Conservation (phyloP, 1,140 invertebrate genomes). For the Zophobas atratus region DNA sequence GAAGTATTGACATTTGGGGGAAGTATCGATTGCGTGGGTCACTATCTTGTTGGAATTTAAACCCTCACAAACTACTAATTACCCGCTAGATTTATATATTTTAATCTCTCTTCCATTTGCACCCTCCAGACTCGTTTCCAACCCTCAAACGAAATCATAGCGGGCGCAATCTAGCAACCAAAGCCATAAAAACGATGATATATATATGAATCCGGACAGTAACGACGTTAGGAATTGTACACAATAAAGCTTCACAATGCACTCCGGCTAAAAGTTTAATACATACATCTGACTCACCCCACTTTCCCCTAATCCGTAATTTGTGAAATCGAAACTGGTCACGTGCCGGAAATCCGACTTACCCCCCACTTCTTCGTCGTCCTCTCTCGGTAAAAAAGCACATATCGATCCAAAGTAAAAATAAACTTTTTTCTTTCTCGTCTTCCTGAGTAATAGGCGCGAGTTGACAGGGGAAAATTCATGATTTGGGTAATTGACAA, state of each 20-base stretch:
- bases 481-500: background rate
- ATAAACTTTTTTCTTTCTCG: background rate
- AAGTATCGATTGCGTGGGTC: too few relatives aligned
- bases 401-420: slow-evolving; percentile 2
- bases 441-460: background rate
- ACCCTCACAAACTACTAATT: too few relatives aligned
- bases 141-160: background rate
- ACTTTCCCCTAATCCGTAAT: slow-evolving; percentile 17
- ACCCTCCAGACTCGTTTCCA: background rate
- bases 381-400: background rate
- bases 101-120: background rate
- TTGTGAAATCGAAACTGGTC: slow-evolving; percentile 26
- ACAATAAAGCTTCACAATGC: slow-evolving; percentile 12
- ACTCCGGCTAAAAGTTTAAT: slow-evolving; percentile 19
- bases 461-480: too few relatives aligned
- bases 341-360: slow-evolving; percentile 25
- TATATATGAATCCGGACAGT: background rate
- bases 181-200: slow-evolving; percentile 24
- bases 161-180: background rate
- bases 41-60: too few relatives aligned
- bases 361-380: background rate
- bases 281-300: slow-evolving; percentile 13
- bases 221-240: slow-evolving; percentile 18
- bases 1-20: too few relatives aligned
- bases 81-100: too few relatives aligned